Conservation (phyloP, 2,888 invertebrate species). For the Sepiola atlantica region DNA sequence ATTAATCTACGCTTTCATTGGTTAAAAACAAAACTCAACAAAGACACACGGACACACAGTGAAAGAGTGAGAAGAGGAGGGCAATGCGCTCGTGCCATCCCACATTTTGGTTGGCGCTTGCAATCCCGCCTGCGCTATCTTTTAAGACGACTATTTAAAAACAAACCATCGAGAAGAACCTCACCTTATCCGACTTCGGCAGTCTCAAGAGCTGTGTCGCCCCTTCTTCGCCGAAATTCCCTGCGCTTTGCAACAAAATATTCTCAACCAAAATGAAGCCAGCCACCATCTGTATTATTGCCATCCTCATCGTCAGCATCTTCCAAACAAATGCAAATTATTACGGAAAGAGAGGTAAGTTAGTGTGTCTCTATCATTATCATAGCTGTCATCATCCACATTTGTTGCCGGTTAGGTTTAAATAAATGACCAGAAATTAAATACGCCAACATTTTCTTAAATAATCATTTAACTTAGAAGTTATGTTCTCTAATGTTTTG, state of each 20-base stretch:
- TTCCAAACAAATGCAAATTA: slow-evolving; percentile 10
- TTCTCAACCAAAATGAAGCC: neutral
- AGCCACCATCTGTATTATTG: neutral
- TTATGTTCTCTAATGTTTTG: too few relatives aligned
- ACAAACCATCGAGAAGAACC: neutral
- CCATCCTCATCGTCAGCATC: neutral
- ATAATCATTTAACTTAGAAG: too few relatives aligned
- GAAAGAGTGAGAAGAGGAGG: neutral
- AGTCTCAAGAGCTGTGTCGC: neutral
- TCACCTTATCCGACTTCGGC: neutral
- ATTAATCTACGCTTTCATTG: neutral
- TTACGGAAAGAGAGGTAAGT: slow-evolving; percentile 32
- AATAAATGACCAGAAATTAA: too few relatives aligned
- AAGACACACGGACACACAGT: neutral
- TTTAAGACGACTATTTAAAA: neutral
- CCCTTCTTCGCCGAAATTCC: neutral
- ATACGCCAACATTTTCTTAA: too few relatives aligned
- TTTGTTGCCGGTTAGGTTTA: neutral
- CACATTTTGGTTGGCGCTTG: neutral
- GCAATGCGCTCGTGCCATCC: neutral
- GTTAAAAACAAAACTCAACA: neutral
- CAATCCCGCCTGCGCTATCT: neutral
- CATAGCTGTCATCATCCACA: neutral
- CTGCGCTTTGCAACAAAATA: neutral
- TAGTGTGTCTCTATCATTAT: neutral